Base-by-base conservation (phyloP, 2,113 vertebrate species). In the Cottus gobio region DNA sequence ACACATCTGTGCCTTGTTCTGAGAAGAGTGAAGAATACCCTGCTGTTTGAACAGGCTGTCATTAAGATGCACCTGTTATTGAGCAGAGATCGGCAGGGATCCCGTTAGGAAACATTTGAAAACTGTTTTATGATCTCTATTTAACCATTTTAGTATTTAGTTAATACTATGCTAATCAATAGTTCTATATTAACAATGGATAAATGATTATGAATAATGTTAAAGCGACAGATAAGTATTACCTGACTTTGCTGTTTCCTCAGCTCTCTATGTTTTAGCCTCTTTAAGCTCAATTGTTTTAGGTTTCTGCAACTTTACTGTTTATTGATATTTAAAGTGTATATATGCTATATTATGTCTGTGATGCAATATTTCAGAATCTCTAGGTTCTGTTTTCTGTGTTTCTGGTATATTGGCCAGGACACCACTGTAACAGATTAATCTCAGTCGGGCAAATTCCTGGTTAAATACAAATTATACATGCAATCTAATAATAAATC, bases 11-110 rank as follows among this genome's bases (percentile, higher is more conserved):
- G 39, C 39, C 15, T 28, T 26, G 63, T 44, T 65, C 36, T 63
- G n/a, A 63, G 36, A 24, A 62, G 8, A 36, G n/a, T 37, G 20
- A 15, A 2, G 12, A 16, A 39, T 63, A 22, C n/a, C 20, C 31
- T 62, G 60, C 61, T 37, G 61, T 63, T 39, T 63, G 34, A 63
- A 63, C 61, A 63, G 34, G 31, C 34, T 18, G 16, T 46, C 63
- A 66, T 30, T 16, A 30, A 46, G 4, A 5, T 12, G 15, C 63
- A 44, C 22, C 61, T 64, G 36, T 36, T 62, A 62, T 11, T n/a
- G 31, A 39, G 61, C 22, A 63, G 0, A 37, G n/a, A 11, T n/a
- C 15, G 36, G n/a, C 39, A 46, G 63, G 4, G 39, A 44, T 44
- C 8, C 15, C 24, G 11, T 46, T 16, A 28, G 39, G 16, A 6